These are phyloP conservation scores for Papilio helenus DNA, from an alignment of 1,140 invertebrate species.

Conservation along the genomic window DNA sequence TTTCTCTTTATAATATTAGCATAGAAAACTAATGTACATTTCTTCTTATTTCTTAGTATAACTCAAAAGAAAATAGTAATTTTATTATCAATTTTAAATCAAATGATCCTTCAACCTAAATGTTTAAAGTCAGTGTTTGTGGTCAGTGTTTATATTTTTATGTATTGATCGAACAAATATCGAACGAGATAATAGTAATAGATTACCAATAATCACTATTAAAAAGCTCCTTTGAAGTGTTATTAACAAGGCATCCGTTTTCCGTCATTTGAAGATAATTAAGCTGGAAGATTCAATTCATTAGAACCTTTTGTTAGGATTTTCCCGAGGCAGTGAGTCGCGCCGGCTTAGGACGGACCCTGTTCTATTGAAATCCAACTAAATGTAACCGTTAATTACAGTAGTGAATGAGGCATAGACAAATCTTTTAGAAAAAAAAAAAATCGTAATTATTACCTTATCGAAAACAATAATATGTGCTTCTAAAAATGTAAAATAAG, in stretches of 20 bases:
- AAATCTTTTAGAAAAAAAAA: neutral
- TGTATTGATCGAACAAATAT: neutral
- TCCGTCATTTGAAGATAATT: slow-evolving; percentile 26
- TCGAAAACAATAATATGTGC: too few species aligned
- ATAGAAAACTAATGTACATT: too few species aligned
- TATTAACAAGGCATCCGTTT: neutral
- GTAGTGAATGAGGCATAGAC: neutral
- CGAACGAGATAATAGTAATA: neutral
- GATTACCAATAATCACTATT: neutral
- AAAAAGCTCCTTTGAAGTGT: slow-evolving; percentile 7
- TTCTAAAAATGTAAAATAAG: too few species aligned
- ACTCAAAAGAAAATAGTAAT: too few species aligned
- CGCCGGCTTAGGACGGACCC: neutral
- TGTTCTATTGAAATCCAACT: neutral
- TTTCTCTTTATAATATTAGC: too few species aligned
- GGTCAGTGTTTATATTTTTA: neutral
- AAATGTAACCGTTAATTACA: neutral
- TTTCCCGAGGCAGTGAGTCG: neutral
- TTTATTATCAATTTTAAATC: too few species aligned
- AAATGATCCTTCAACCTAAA: too few species aligned
- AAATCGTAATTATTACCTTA: too few species aligned
- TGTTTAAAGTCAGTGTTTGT: neutral
- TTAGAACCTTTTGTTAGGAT: slow-evolving; percentile 28
- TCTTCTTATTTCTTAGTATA: too few species aligned
- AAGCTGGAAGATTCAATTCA: slow-evolving; percentile 25